phyloP scores from a whole-genome alignment of 2,797 vertebrate genomes.

The Avahi laniger region DNA sequence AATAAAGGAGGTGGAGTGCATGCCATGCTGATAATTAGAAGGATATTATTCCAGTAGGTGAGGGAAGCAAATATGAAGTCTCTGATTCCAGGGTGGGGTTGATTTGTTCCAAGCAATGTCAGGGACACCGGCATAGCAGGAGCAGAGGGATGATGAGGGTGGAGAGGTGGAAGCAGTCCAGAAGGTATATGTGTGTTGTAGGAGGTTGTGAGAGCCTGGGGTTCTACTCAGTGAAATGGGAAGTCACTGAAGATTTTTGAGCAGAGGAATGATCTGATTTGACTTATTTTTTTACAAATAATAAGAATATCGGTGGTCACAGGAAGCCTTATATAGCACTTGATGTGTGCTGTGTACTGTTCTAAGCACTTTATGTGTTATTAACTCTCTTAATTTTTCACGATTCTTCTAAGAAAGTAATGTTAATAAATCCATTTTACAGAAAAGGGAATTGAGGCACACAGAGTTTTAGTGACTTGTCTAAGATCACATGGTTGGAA shows the following conservation, averaged over 20 bases:
- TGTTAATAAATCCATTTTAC: not conserved
- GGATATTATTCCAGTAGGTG: not conserved
- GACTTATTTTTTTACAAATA: not conserved
- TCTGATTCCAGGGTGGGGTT: not conserved
- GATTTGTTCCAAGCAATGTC: not conserved
- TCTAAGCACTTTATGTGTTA: not conserved
- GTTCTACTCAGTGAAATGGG: not conserved
- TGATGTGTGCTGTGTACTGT: not conserved
- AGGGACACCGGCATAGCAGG: not conserved
- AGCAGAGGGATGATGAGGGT: too few species aligned
- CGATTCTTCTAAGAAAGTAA: not conserved
- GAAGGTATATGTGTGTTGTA: accelerated
- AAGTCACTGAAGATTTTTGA: not conserved
- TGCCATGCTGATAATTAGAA: not conserved
- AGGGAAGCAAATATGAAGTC: too few species aligned
- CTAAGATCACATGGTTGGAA: not conserved
- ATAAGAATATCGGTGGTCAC: not conserved
- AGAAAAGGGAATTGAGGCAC: not conserved
- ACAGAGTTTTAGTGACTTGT: not conserved
- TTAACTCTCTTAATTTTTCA: not conserved
- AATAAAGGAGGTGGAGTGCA: not conserved
- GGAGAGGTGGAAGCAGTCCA: not conserved
- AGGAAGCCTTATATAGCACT: not conserved
- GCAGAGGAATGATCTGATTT: not conserved
- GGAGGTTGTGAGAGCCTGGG: not conserved